Evolutionary conservation across 2,797 vertebrate species (phyloP).

Genomic region (Bovichtus diacanthus): DNA sequence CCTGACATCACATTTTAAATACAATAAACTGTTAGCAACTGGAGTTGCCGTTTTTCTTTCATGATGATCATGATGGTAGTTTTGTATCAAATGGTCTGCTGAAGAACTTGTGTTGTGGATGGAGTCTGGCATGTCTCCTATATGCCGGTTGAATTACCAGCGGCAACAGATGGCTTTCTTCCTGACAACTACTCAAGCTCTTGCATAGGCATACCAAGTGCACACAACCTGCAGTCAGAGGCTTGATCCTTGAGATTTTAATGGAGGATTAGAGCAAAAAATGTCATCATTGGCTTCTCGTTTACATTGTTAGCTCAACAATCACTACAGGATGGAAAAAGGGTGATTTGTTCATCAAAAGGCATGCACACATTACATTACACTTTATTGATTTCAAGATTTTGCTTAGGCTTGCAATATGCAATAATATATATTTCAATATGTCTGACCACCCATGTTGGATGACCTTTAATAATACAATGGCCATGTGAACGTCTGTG

Average conservation of each 20-base stretch:
- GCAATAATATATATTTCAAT: too few relatives aligned
- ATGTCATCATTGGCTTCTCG: neutral
- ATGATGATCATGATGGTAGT: neutral
- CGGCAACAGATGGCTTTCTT: neutral
- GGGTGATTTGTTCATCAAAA: neutral
- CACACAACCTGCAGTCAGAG: neutral
- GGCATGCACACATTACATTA: neutral
- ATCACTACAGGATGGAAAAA: neutral
- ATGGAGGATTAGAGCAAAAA: neutral
- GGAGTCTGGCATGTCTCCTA: neutral
- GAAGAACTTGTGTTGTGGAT: neutral
- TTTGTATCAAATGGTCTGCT: neutral
- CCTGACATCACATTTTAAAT: neutral
- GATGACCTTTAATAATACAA: slow-evolving; percentile 21
- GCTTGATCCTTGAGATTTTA: neutral
- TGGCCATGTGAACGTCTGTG: neutral
- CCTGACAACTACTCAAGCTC: neutral
- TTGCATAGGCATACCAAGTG: neutral
- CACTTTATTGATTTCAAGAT: neutral
- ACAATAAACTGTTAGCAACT: neutral
- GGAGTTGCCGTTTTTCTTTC: neutral
- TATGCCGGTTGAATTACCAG: neutral
- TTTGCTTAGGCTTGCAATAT: neutral
- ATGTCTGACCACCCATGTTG: neutral
- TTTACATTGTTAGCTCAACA: neutral